Conservation (phyloP, 2,113 vertebrate species). For the Melanotaenia duboulayi region DNA sequence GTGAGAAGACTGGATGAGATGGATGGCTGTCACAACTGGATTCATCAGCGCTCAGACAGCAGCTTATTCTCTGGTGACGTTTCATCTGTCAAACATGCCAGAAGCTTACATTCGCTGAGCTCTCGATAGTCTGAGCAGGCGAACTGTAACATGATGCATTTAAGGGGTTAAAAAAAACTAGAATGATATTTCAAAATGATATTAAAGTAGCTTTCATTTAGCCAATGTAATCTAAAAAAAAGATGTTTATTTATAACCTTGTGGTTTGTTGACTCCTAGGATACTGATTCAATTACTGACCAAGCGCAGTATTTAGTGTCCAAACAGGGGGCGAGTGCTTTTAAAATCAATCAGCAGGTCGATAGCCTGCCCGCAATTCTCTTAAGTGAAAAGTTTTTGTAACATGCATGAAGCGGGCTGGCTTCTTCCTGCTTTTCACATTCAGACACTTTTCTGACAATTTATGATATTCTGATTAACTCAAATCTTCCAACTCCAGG, state of each 20-base stretch:
- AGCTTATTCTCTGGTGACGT: slow-evolving; percentile 38
- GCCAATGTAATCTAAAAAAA: background rate
- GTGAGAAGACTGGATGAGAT: slow-evolving; percentile 16
- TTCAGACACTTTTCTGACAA: no score
- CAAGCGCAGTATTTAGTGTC: background rate
- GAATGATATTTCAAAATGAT: background rate
- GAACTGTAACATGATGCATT: background rate
- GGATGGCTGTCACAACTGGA: slow-evolving; percentile 35
- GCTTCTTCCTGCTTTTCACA: background rate
- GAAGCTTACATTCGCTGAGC: slow-evolving; percentile 9
- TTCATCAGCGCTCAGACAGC: slow-evolving; percentile 36
- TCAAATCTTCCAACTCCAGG: background rate
- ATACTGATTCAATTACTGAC: background rate
- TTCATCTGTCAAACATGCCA: slow-evolving; percentile 45
- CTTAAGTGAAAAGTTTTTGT: background rate
- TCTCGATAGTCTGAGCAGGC: background rate
- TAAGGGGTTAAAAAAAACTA: background rate
- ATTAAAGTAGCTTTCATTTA: background rate
- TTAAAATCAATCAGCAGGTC: slow-evolving; percentile 10
- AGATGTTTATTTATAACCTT: background rate
- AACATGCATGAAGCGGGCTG: background rate
- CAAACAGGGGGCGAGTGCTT: slow-evolving; percentile 6
- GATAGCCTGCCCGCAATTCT: background rate
- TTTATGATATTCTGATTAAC: background rate
- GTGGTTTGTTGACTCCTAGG: background rate